These are phyloP conservation scores for Hypothenemus hampei DNA, from an alignment of 1,140 invertebrate genomes.

Conservation along the genomic window DNA sequence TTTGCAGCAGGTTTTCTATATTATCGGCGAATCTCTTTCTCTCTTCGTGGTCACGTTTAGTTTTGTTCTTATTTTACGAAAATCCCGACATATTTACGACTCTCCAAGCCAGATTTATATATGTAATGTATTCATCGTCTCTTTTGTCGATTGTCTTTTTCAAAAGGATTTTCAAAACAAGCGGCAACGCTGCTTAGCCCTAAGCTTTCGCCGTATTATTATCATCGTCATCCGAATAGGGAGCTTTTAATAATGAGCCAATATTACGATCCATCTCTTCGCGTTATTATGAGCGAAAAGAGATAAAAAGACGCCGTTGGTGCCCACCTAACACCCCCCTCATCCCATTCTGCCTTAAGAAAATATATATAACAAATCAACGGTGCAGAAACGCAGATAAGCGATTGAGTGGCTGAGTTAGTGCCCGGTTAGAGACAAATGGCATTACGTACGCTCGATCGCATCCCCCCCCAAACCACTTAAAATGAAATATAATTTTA, in stretches of 20 bases:
- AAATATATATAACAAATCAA: conserved; percentile 14
- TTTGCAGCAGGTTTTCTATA: conserved; percentile 13
- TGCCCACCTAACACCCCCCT: too few relatives aligned
- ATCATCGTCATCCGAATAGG: too few relatives aligned
- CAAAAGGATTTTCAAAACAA: neutral
- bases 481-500: too few relatives aligned
- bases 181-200: too few relatives aligned
- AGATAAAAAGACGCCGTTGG: too few relatives aligned
- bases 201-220: too few relatives aligned
- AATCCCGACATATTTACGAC: conserved; percentile 4
- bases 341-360: conserved; percentile 1
- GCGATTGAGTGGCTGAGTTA: conserved; percentile 16
- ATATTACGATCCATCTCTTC: neutral
- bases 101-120: conserved; percentile 7
- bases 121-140: neutral
- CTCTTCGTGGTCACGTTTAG: conserved; percentile 9
- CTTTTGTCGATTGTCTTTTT: neutral
- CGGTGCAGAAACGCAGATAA: conserved; percentile 20
- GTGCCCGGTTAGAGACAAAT: conserved; percentile 8
- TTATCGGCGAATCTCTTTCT: conserved; percentile 10
- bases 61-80: conserved; percentile 4
- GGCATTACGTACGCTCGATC: conserved; percentile 16
- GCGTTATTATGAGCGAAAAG: neutral
- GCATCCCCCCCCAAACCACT: too few relatives aligned
- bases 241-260: neutral